These are phyloP conservation scores for Actinernus sp. DNA, from an alignment of 92 coral and sea anemone species.

Conservation along the genomic window DNA sequence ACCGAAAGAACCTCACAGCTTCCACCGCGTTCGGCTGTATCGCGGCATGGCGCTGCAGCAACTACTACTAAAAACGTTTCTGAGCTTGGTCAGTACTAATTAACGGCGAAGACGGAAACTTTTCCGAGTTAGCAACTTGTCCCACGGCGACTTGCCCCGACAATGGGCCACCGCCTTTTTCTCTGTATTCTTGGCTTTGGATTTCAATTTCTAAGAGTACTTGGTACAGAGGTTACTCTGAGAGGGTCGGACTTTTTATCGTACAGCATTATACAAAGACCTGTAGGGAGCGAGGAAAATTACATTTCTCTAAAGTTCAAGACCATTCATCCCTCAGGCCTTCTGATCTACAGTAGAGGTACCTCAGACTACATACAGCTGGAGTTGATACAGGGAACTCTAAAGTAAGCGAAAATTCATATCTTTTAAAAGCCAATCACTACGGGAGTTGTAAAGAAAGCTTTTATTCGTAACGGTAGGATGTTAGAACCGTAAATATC, in stretches of 20 bases:
- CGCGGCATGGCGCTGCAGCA: too few relatives aligned
- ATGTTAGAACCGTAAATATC: too few relatives aligned
- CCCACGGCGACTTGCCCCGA: neutral
- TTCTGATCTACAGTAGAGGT: slow-evolving; percentile 76
- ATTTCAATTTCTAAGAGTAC: neutral
- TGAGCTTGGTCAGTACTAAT: too few relatives aligned
- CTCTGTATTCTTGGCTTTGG: slow-evolving; percentile 2
- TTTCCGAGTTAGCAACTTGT: neutral
- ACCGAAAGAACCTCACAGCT: neutral
- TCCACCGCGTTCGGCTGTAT: neutral
- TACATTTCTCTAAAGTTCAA: slow-evolving; percentile 65
- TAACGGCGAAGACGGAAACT: neutral
- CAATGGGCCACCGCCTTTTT: slow-evolving; percentile 5
- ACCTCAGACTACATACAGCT: slow-evolving; percentile 57
- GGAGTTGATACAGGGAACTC: slow-evolving; percentile 71
- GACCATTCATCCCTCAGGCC: slow-evolving; percentile 84
- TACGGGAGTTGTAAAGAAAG: too few relatives aligned
- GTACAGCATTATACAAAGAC: slow-evolving; percentile 15
- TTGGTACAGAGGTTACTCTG: slow-evolving; percentile 41
- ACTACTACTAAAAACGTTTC: too few relatives aligned
- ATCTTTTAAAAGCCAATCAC: too few relatives aligned
- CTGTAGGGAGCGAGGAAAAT: slow-evolving; percentile 13
- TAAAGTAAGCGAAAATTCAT: slow-evolving; percentile 18
- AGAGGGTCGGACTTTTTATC: slow-evolving; percentile 52
- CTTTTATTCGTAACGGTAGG: too few relatives aligned